Evolutionary conservation across 2,888 invertebrate genomes (phyloP).

Genomic region (Hirtodrosophila confusa): DNA sequence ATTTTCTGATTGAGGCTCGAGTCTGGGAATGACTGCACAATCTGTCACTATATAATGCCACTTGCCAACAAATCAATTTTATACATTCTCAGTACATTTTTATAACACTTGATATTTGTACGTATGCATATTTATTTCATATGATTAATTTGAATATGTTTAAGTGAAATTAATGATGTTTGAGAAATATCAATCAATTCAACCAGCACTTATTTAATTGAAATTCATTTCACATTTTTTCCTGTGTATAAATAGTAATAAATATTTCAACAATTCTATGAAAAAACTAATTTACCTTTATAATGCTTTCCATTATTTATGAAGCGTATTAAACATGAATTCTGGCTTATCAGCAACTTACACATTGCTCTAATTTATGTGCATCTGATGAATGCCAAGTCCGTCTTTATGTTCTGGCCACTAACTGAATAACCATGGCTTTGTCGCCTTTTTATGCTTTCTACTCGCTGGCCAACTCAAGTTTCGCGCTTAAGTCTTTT

Average conservation of each 20-base stretch:
- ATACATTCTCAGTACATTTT: too few relatives aligned
- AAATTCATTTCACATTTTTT: too few relatives aligned
- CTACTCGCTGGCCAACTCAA: slow-evolving; percentile 19
- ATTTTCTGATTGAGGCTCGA: too few relatives aligned
- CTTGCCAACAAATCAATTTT: too few relatives aligned
- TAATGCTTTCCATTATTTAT: slow-evolving; percentile 38
- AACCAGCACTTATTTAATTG: too few relatives aligned
- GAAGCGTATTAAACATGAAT: slow-evolving; percentile 25
- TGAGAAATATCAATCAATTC: slow-evolving; percentile 5
- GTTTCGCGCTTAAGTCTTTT: slow-evolving; percentile 67
- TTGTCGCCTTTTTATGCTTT: slow-evolving; percentile 26
- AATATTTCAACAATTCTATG: too few relatives aligned
- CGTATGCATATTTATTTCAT: too few relatives aligned
- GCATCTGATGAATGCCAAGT: slow-evolving; percentile 49
- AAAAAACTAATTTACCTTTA: slow-evolving; percentile 18
- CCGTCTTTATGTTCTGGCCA: slow-evolving; percentile 14
- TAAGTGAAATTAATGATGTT: too few relatives aligned
- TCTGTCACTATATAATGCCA: too few relatives aligned
- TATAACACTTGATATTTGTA: too few relatives aligned
- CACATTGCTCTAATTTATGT: slow-evolving; percentile 65
- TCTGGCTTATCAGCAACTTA: slow-evolving; percentile 46
- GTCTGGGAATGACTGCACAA: too few relatives aligned
- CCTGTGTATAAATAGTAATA: slow-evolving; percentile 3
- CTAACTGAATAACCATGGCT: slow-evolving; percentile 61
- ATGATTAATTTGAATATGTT: too few relatives aligned